Conservation (phyloP, 2,797 vertebrate species). For the Hozukius guyotensis region DNA sequence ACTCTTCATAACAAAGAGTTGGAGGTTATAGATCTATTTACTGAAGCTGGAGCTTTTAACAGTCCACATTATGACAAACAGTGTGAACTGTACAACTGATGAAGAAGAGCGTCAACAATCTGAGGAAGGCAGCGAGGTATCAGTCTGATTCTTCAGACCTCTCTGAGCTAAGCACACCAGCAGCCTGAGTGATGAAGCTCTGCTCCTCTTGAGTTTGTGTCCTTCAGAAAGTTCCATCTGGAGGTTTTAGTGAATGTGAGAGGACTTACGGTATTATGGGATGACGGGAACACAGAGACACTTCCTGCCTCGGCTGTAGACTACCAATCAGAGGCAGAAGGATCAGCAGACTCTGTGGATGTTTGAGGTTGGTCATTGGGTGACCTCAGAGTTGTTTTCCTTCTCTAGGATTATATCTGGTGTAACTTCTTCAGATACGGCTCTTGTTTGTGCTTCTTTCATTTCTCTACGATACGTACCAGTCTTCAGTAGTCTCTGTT, state of each 20-base stretch:
- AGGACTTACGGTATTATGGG: conserved; percentile 34
- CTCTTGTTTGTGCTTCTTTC: too few relatives aligned
- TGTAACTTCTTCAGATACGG: background rate
- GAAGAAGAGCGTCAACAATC: conserved; percentile 40
- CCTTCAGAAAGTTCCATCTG: conserved; percentile 53
- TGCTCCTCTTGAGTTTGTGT: conserved; percentile 27
- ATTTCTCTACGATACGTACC: too few relatives aligned
- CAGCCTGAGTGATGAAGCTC: conserved; percentile 20
- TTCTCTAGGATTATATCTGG: background rate
- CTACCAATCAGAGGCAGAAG: background rate
- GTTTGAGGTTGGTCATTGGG: background rate
- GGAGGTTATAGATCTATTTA: conserved; percentile 63
- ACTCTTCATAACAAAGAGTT: conserved; percentile 26
- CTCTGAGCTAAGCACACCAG: conserved; percentile 22
- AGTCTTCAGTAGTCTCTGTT: background rate
- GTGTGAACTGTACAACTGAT: background rate
- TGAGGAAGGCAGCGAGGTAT: background rate
- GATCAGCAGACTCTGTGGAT: background rate
- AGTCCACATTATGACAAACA: conserved; percentile 11
- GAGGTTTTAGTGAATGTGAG: conserved; percentile 40
- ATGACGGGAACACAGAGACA: conserved; percentile 6
- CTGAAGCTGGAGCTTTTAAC: conserved; percentile 26
- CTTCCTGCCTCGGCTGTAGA: background rate
- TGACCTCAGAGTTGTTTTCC: background rate
- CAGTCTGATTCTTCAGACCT: conserved; percentile 11